phyloP scores from a whole-genome alignment of 2,113 vertebrate genomes.

The Ciconia boyciana region DNA sequence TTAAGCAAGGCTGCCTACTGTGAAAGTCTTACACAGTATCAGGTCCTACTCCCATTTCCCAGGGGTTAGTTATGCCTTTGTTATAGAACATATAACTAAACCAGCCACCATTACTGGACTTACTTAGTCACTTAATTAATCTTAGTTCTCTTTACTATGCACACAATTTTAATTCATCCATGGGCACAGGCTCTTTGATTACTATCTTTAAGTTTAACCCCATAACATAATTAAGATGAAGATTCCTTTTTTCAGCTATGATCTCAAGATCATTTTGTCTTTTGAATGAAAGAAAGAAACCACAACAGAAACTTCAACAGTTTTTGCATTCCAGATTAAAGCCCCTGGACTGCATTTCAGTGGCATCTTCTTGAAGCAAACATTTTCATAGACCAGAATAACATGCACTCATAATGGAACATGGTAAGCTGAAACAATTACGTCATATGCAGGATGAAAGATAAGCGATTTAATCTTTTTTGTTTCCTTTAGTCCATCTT shows the following conservation, averaged over 20 bases:
- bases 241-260: background rate
- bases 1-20: background rate
- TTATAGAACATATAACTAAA: background rate
- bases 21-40: background rate
- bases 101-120: background rate
- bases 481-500: background rate
- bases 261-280: background rate
- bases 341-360: background rate
- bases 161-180: background rate
- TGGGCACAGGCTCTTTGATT: background rate
- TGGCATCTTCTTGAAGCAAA: background rate
- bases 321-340: background rate
- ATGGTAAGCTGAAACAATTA: background rate
- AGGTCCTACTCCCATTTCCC: background rate
- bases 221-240: background rate
- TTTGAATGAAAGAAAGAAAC: background rate
- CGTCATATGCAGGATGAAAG: background rate
- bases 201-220: background rate
- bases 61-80: background rate
- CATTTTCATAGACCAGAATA: background rate
- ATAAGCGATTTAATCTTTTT: background rate
- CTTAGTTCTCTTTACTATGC: background rate
- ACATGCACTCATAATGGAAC: background rate
- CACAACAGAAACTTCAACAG: background rate
- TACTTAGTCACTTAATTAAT: background rate